Base-by-base conservation (phyloP, 23 tunicate species). In the Phallusia fumigata region DNA sequence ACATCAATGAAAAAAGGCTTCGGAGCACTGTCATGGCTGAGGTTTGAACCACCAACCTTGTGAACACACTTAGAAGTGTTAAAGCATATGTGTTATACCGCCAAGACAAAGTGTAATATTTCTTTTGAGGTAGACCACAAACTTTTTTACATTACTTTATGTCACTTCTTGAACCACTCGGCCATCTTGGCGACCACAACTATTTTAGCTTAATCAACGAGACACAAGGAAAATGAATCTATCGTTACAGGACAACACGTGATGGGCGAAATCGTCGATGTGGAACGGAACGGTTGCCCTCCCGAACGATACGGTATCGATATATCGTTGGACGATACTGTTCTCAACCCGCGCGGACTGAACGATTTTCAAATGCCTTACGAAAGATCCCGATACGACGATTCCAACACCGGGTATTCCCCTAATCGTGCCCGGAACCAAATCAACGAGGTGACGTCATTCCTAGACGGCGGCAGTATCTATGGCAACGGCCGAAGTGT, bases 301-400 rank as follows among this genome's bases (percentile, higher is more conserved):
- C 93, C 90, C 19, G 98, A 93, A 73, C 79, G 85, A 65, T 84
- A 84, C 49, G 64, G 82, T 35, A 93, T 93, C 52, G 81, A 79
- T 11, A 77, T 93, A 0, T 86, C 90, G 0, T 33, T 35, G 19
- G 45, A 64, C 35, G 84, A 82, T 76, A 76, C 76, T 11, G 22
- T 33, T 22, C 89, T 79, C 49, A 86, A 93, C 78, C 82, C 83
- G 8, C 40, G 79, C 10, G 83, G 89, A 58, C 65, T 52, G 40
- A 65, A 82, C 18, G 76, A 33, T 26, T 31, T 81, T 8, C 65
- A 76, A 40, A 79, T 87, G 75, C 86, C 86, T 13, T 76, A 45
- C 80, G 40, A 82, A 28, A 74, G 85, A 75, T 58, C 86, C 0
- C 77, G 85, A 28, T 87, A 87, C 78, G 85, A 80, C 74, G 33